phyloP scores from a whole-genome alignment of 2,888 invertebrate species.

The Stegophylla sp. region DNA sequence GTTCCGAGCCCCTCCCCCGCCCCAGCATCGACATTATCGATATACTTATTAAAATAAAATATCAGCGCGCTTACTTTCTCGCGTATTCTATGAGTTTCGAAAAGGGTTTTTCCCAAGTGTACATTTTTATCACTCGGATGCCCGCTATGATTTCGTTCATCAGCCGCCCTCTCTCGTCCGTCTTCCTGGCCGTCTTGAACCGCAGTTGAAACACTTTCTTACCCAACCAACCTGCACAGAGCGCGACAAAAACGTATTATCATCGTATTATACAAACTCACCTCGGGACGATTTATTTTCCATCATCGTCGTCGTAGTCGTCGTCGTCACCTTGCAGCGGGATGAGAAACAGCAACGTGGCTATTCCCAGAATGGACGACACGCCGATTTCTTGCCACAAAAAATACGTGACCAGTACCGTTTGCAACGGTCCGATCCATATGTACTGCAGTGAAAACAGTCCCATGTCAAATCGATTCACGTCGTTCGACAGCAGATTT shows the following conservation, averaged over 20 bases:
- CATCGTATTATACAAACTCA: no score
- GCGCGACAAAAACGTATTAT: neutral
- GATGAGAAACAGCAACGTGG: neutral
- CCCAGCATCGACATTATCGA: no score
- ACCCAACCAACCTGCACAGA: neutral
- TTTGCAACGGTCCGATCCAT: conserved; percentile 8
- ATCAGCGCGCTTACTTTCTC: neutral
- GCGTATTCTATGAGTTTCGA: neutral
- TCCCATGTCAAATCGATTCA: conserved; percentile 1
- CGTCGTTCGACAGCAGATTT: no score
- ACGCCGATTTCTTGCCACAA: conserved; percentile 38
- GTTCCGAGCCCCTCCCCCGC: no score
- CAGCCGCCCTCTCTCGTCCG: conserved; percentile 74
- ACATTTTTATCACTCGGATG: conserved; percentile 91
- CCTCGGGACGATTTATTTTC: no score
- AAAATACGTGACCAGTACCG: neutral
- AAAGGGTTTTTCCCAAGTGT: conserved; percentile 81
- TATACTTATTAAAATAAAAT: no score
- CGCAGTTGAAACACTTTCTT: neutral
- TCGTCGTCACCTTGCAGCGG: conserved; percentile 17
- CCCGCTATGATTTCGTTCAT: conserved; percentile 95
- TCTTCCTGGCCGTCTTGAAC: neutral
- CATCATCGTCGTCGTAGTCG: no score
- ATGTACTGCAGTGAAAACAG: neutral
- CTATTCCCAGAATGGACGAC: conserved; percentile 13